These are phyloP conservation scores for Mactromeris polynyma DNA, from an alignment of 2,888 invertebrate genomes.

Conservation along the genomic window DNA sequence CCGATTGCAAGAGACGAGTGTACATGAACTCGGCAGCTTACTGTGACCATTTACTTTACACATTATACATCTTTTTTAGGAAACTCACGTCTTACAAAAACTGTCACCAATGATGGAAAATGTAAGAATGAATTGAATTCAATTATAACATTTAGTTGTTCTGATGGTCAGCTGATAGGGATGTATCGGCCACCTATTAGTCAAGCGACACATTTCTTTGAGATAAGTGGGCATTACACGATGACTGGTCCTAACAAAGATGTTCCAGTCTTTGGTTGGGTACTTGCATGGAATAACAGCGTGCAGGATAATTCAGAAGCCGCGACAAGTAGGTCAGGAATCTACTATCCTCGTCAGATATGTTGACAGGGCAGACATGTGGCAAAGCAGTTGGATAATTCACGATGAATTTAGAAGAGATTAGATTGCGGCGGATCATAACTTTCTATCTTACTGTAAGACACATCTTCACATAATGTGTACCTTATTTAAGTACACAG, in stretches of 20 bases:
- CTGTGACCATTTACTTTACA: no score
- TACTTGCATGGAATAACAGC: constrained; percentile 39
- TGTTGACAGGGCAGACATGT: neutral
- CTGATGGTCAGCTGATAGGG: constrained; percentile 25
- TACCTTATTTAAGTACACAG: no score
- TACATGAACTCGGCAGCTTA: no score
- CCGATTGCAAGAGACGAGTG: no score
- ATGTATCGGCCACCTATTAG: constrained; percentile 37
- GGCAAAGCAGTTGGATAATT: neutral
- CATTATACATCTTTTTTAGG: no score
- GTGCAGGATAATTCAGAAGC: constrained; percentile 33
- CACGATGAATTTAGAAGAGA: neutral
- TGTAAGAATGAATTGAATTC: constrained; percentile 46
- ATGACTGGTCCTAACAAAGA: constrained; percentile 6
- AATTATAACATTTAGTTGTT: constrained; percentile 5
- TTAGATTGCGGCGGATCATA: no score
- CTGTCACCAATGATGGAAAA: constrained; percentile 9
- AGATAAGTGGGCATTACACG: constrained; percentile 37
- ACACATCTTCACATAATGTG: no score
- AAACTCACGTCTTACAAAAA: neutral
- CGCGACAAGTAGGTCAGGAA: constrained; percentile 27
- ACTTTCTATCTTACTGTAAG: no score
- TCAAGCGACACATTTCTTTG: constrained; percentile 21
- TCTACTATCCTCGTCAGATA: constrained; percentile 11
- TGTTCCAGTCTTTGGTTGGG: constrained; percentile 22